Base-by-base conservation (phyloP, 2,888 invertebrate species). In the Drosophila siamana region DNA sequence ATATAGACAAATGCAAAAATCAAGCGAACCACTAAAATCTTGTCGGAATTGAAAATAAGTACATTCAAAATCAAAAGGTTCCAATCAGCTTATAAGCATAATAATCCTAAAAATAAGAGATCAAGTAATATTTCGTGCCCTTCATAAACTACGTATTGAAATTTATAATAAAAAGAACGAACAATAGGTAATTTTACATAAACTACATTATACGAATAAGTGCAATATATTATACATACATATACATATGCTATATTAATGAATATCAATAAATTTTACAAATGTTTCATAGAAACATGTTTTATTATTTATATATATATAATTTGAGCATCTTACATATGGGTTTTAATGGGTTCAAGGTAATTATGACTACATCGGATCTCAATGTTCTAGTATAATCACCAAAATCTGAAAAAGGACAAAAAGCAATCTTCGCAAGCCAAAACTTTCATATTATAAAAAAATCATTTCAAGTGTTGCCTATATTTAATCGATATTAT, bases 251-350 rank as follows among this genome's bases (percentile, higher is more conserved):
- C 36, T 38, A 78, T 46, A 43, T 56, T 57, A 59, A 78, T 47
- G 44, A 74, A 48, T 48, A 74, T 74, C 61, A 75, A 75, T 75
- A 75, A 75, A 75, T 75, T 75, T 75, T 75, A 75, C 75, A 75
- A 75, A 75, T 74, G 75, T 75, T 75, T 75, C 75, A 64, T 74
- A 75, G 78, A 75, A 75, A 78, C n/a, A 24, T 24, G 30, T 46
- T 24, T 24, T 9, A 44, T 8, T 38, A 6, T 38, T 13, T 11
- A 38, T 28, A 7, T 43, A 5, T 41, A n/a, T 16, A 16, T 28
- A 40, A 24, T 41, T n/a, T 16, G 28, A 4, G 11, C 0, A n/a
- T 30, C 11, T 26, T 8, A 24, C 26, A 9, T 11, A 9, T 15
- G 15, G 4, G 15, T 2, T 28, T 11, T 4, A 7, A 38, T 2